Evolutionary conservation across 2,888 invertebrate genomes (phyloP).

Genomic region (Dinocampus coccinellae): DNA sequence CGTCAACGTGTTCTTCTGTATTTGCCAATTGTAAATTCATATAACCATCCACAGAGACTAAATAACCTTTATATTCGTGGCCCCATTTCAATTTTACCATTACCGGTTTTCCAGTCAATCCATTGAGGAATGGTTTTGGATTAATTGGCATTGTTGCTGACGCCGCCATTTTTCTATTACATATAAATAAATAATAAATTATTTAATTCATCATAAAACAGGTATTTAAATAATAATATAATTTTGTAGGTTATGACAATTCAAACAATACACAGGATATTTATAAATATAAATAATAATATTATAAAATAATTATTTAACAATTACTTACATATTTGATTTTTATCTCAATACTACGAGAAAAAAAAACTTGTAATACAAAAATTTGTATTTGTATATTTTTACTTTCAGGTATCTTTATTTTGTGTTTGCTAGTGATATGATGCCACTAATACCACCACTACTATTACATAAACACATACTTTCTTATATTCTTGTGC

Average conservation of each 20-base stretch:
- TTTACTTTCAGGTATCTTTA: no score
- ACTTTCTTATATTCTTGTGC: neutral
- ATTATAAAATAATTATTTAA: neutral
- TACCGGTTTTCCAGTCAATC: conserved; percentile 97
- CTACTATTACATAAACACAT: neutral
- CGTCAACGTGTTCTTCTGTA: conserved; percentile 97
- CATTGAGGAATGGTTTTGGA: conserved; percentile 99
- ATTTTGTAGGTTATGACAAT: neutral
- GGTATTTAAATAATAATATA: neutral
- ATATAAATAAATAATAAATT: no score
- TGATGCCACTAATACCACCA: no score
- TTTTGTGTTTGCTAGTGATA: no score
- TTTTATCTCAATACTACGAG: no score
- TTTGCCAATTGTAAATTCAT: conserved; percentile 99
- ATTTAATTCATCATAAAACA: neutral
- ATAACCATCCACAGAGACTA: conserved; percentile 98
- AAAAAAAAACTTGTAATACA: no score
- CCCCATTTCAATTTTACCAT: conserved; percentile 99
- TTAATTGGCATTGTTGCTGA: conserved; percentile 95
- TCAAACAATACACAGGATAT: neutral
- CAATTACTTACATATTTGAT: neutral
- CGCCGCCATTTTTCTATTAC: conserved; percentile 4
- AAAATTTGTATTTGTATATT: no score
- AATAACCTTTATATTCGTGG: conserved; percentile 98
- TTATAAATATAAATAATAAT: no score